Evolutionary conservation across 1,140 invertebrate genomes (phyloP).

Genomic region (Papilio polytes): DNA sequence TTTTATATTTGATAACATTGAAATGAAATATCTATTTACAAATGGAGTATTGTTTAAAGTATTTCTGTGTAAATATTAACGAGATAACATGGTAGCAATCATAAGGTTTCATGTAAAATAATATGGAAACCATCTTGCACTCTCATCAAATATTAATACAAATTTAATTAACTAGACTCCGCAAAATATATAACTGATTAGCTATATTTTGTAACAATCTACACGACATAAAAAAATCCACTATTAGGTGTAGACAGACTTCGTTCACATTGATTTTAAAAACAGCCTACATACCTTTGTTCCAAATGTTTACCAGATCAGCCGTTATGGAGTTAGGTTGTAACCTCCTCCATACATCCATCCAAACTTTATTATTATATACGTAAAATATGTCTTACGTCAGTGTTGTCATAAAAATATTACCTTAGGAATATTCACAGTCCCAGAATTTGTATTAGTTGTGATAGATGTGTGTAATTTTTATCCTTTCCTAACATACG

Average conservation of each 20-base stretch:
- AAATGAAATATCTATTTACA: neutral
- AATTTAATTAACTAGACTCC: neutral
- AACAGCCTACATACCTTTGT: neutral
- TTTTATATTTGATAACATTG: neutral
- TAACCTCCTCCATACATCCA: neutral
- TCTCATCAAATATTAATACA: neutral
- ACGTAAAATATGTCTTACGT: neutral
- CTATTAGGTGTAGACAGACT: no score
- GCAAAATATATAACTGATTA: no score
- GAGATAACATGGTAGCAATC: neutral
- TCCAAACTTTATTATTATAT: neutral
- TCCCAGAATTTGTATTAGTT: slow-evolving; percentile 29
- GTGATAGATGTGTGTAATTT: slow-evolving; percentile 24
- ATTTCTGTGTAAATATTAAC: no score
- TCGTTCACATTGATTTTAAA: no score
- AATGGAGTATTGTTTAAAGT: neutral
- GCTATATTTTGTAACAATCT: neutral
- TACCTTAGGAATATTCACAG: slow-evolving; percentile 24
- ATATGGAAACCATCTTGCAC: neutral
- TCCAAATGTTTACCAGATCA: no score
- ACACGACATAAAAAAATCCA: neutral
- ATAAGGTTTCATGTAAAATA: neutral
- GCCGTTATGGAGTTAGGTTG: neutral
- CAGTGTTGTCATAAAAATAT: slow-evolving; percentile 23
- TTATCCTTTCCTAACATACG: slow-evolving; percentile 28